These are phyloP conservation scores for Drosophila subobscura DNA, from an alignment of 1,140 invertebrate genomes.

Conservation along the genomic window DNA sequence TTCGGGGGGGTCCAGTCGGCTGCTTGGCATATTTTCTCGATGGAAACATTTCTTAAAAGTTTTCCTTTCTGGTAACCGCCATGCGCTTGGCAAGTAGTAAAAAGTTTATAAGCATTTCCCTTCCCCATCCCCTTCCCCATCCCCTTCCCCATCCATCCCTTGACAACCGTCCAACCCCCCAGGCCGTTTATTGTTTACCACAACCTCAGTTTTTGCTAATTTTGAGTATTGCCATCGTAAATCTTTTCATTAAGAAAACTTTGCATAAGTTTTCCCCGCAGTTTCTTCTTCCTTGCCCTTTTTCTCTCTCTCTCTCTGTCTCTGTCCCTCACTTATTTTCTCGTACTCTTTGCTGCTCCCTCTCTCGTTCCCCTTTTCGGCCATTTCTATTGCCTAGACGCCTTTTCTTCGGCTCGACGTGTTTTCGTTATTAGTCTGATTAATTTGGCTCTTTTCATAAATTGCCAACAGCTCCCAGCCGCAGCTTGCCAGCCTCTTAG, in stretches of 20 bases:
- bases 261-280: conserved; percentile 75
- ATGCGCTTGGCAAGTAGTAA: conserved; percentile 29
- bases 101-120: conserved; percentile 63
- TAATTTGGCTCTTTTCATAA: conserved; percentile 84
- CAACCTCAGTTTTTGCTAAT: conserved; percentile 82
- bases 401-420: conserved; percentile 68
- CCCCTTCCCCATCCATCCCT: too few relatives aligned
- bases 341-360: neutral
- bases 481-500: conserved; percentile 50
- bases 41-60: conserved; percentile 50
- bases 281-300: conserved; percentile 10
- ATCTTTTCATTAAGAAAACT: conserved; percentile 84
- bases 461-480: conserved; percentile 81
- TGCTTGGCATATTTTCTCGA: conserved; percentile 38
- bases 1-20: neutral
- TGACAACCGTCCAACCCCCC: neutral
- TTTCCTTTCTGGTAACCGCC: conserved; percentile 50
- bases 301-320: conserved; percentile 7
- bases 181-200: conserved; percentile 66
- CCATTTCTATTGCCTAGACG: conserved; percentile 57
- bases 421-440: conserved; percentile 84
- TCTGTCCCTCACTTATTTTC: conserved; percentile 21
- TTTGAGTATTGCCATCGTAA: conserved; percentile 83
- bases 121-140: neutral
- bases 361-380: conserved; percentile 10